Evolutionary conservation across 2,888 invertebrate species (phyloP).

Genomic region (Chouioia cunea): DNA sequence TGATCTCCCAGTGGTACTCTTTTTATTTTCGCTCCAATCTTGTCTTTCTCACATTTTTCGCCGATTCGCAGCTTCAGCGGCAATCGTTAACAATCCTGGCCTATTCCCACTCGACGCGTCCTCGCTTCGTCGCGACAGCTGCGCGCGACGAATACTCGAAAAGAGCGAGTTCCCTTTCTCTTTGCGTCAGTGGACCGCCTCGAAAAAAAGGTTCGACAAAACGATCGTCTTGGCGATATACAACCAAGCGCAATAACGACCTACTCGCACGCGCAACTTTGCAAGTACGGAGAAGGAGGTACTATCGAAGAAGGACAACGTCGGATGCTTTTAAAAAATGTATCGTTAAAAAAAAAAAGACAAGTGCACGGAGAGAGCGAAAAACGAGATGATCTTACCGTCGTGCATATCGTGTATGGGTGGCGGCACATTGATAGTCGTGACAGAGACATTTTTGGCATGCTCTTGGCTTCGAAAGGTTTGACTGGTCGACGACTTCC

Average conservation of each 20-base stretch:
- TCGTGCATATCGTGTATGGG: conserved; percentile 73
- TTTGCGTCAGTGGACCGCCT: too few relatives aligned
- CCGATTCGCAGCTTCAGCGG: neutral
- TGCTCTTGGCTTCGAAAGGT: conserved; percentile 53
- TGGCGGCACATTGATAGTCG: conserved; percentile 81
- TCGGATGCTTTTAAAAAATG: too few relatives aligned
- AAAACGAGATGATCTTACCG: conserved; percentile 66
- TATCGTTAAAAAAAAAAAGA: neutral
- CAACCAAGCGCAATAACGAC: too few relatives aligned
- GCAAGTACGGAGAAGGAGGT: too few relatives aligned
- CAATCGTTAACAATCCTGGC: conserved; percentile 7
- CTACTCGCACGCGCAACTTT: too few relatives aligned
- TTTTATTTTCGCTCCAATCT: conserved; percentile 4
- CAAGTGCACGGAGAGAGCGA: conserved; percentile 37
- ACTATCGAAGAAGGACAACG: too few relatives aligned
- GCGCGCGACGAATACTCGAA: neutral
- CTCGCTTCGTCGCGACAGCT: neutral
- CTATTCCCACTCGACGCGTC: neutral
- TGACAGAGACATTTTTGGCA: conserved; percentile 80
- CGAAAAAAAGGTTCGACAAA: too few relatives aligned
- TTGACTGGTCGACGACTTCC: conserved; percentile 57
- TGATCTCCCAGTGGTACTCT: conserved; percentile 21
- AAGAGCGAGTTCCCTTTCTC: too few relatives aligned
- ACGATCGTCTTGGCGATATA: too few relatives aligned
- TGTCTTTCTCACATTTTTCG: neutral